Evolutionary conservation across 2,113 vertebrate species (phyloP).

Genomic region (Pelodiscus sinensis): DNA sequence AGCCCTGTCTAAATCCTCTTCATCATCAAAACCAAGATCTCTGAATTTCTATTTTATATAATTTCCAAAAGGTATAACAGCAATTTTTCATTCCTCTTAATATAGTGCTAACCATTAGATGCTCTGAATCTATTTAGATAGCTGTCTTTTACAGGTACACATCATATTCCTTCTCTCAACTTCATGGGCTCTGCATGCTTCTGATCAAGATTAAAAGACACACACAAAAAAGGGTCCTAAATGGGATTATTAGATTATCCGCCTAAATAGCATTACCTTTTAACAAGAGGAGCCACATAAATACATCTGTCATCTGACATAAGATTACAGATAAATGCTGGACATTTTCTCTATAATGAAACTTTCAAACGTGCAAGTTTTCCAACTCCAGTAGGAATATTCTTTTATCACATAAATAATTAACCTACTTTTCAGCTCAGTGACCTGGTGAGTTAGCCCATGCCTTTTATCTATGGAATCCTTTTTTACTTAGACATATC

Average conservation of each 20-base stretch:
- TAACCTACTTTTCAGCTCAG: neutral
- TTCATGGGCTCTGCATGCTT: neutral
- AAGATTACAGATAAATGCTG: too few relatives aligned
- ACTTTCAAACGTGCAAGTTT: neutral
- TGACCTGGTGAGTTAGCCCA: neutral
- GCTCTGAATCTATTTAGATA: neutral
- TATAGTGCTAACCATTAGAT: accelerated
- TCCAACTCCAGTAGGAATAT: neutral
- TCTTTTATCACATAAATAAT: neutral
- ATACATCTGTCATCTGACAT: too few relatives aligned
- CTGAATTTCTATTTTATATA: neutral
- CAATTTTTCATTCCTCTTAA: neutral
- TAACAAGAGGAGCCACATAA: neutral
- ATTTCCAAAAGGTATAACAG: neutral
- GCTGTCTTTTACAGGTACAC: neutral
- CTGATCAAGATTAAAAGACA: neutral
- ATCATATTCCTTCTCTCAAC: neutral
- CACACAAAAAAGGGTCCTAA: neutral
- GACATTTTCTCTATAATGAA: neutral
- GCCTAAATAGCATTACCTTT: neutral
- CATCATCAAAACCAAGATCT: neutral
- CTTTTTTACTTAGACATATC: neutral
- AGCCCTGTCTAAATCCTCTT: neutral
- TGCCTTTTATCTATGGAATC: neutral
- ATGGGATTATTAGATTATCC: neutral